A percentile compares a stretch with the other conserved stretches of the same genome.
phyloP scores from a whole-genome alignment of 30 jellyfish, hydroid and myxozoan genomes.

The Rhopilema esculentum region DNA sequence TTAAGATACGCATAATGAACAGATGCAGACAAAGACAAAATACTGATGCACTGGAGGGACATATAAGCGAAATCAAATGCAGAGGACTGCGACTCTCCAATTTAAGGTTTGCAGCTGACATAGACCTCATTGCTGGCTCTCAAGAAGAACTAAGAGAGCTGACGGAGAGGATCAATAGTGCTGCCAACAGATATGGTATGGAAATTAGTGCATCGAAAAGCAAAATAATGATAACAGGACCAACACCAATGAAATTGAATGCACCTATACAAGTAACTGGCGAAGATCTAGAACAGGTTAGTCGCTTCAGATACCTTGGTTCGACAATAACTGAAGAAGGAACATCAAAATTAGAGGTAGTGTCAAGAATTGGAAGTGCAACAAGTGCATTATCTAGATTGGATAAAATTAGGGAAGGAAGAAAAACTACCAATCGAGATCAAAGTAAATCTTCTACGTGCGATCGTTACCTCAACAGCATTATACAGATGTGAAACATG shows the following conservation, averaged over 20 bases:
- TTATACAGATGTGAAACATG: conserved; percentile 13
- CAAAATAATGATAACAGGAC: conserved; percentile 1
- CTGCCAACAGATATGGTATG: conserved; percentile 8
- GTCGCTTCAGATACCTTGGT: background rate
- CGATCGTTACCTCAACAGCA: conserved; percentile 3
- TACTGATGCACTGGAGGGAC: no score
- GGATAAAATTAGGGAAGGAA: background rate
- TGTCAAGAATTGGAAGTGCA: background rate
- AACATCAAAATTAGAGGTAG: background rate
- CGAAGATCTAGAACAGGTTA: background rate
- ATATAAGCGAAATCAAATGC: background rate
- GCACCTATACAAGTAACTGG: background rate
- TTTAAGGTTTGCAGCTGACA: conserved; percentile 18
- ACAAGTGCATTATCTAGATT: background rate
- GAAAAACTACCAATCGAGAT: conserved; percentile 1
- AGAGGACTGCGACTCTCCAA: background rate
- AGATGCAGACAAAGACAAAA: no score
- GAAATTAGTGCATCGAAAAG: background rate
- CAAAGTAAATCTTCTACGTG: conserved; percentile 11
- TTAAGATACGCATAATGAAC: no score
- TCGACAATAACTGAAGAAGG: background rate
- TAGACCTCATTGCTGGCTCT: conserved; percentile 11
- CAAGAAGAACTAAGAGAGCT: conserved; percentile 27
- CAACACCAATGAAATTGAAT: background rate
- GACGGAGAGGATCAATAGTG: background rate